Percentiles rank a stretch among this genome's conserved stretches.
Evolutionary conservation across 2,888 invertebrate species (phyloP).

Genomic region (Elgonia sp.): DNA sequence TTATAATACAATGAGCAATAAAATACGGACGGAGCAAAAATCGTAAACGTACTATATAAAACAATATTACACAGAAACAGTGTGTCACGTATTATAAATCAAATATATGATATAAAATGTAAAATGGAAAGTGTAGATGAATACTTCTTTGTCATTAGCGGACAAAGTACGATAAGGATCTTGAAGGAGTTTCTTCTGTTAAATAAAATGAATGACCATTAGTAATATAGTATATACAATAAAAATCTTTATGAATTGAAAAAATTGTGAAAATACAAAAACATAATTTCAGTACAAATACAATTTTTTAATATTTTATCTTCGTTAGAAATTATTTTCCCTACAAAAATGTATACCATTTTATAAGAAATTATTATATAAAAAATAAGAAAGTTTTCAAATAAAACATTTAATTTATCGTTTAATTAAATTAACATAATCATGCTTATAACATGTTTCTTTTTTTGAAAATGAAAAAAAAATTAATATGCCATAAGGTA

Average conservation of each 20-base stretch:
- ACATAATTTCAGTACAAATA: no score
- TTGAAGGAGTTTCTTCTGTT: slow-evolving; percentile 28
- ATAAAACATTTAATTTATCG: no score
- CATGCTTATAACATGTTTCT: no score
- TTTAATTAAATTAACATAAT: no score
- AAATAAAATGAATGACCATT: slow-evolving; percentile 35
- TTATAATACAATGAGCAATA: slow-evolving; percentile 62
- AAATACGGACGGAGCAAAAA: slow-evolving; percentile 44
- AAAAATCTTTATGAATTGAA: slow-evolving; percentile 8
- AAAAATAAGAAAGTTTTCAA: no score
- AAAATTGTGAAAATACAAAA: not conserved
- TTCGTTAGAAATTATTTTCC: no score
- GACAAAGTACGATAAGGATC: slow-evolving; percentile 28
- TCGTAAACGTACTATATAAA: slow-evolving; percentile 50
- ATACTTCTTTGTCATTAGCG: slow-evolving; percentile 52
- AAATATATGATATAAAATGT: slow-evolving; percentile 52
- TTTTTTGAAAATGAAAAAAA: slow-evolving; percentile 17
- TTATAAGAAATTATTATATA: no score
- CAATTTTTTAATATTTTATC: no score
- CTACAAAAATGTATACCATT: no score
- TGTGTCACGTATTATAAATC: slow-evolving; percentile 50
- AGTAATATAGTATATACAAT: slow-evolving; percentile 1
- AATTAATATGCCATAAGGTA: not conserved
- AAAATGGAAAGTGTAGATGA: slow-evolving; percentile 48
- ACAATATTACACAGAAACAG: slow-evolving; percentile 55